Percentiles rank a stretch among this genome's conserved stretches.
Evolutionary conservation across 2,888 invertebrate genomes (phyloP).

Genomic region (Nephrotoma guestfalica): DNA sequence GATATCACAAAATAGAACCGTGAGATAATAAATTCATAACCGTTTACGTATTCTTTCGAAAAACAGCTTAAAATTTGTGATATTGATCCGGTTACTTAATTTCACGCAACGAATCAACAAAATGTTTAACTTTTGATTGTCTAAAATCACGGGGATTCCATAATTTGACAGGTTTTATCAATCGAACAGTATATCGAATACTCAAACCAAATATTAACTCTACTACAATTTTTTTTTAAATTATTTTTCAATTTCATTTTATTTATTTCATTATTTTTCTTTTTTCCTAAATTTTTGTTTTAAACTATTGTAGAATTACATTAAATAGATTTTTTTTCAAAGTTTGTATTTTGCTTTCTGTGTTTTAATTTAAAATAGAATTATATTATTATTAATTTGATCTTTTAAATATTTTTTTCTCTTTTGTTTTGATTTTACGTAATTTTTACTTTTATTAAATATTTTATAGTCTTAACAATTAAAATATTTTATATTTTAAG

Average conservation of each 20-base stretch:
- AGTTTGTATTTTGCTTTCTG: not conserved
- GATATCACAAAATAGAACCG: too few relatives aligned
- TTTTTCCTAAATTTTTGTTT: not conserved
- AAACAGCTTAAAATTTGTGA: too few relatives aligned
- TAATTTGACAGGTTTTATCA: too few relatives aligned
- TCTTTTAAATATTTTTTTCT: too few relatives aligned
- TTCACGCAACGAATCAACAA: too few relatives aligned
- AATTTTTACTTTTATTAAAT: not conserved
- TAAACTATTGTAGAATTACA: not conserved
- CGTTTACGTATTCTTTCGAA: too few relatives aligned
- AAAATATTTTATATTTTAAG: not conserved
- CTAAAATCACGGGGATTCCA: too few relatives aligned
- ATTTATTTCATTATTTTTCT: not conserved
- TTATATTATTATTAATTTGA: not conserved
- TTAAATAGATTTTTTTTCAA: not conserved
- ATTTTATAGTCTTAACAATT: not conserved
- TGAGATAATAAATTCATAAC: too few relatives aligned
- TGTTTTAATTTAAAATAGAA: not conserved
- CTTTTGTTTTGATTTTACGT: not conserved
- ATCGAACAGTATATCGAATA: not conserved
- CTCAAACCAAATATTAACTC: not conserved
- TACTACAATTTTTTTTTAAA: not conserved
- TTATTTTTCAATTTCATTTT: not conserved
- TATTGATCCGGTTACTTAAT: too few relatives aligned
- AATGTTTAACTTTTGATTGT: too few relatives aligned